Evolutionary conservation across 2,113 vertebrate species (phyloP).

Genomic region (Hemiscyllium ocellatum): DNA sequence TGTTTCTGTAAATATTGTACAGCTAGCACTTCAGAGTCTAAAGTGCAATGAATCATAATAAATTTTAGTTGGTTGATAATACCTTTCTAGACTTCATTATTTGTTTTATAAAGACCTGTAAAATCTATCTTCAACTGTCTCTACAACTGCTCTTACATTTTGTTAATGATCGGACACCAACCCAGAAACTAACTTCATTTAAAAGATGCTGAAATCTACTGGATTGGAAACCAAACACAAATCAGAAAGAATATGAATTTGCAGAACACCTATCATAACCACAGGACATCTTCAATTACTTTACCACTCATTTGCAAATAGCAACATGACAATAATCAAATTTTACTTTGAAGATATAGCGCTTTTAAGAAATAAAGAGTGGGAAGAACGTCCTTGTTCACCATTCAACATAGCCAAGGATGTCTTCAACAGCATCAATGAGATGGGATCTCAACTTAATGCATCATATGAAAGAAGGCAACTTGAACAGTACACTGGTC

Average conservation of each 20-base stretch:
- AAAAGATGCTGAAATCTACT: background rate
- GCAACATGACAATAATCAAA: background rate
- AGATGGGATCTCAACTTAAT: background rate
- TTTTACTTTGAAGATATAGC: background rate
- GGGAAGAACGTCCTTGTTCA: background rate
- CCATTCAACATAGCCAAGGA: background rate
- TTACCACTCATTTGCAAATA: background rate
- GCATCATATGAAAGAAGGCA: background rate
- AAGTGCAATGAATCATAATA: background rate
- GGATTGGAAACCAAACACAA: background rate
- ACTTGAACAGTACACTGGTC: background rate
- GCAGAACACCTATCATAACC: background rate
- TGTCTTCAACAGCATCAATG: background rate
- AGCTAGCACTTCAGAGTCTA: background rate
- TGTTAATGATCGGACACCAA: background rate
- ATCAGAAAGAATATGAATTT: background rate
- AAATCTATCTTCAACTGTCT: background rate
- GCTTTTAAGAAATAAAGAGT: background rate
- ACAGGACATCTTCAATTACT: background rate
- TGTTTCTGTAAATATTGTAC: conserved; percentile 15
- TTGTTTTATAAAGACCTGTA: background rate
- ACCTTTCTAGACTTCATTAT: background rate
- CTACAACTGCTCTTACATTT: background rate
- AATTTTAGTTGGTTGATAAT: background rate
- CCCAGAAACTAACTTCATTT: background rate